phyloP scores from a whole-genome alignment of 2,888 invertebrate genomes.

The Lissocephala sabroskyi region DNA sequence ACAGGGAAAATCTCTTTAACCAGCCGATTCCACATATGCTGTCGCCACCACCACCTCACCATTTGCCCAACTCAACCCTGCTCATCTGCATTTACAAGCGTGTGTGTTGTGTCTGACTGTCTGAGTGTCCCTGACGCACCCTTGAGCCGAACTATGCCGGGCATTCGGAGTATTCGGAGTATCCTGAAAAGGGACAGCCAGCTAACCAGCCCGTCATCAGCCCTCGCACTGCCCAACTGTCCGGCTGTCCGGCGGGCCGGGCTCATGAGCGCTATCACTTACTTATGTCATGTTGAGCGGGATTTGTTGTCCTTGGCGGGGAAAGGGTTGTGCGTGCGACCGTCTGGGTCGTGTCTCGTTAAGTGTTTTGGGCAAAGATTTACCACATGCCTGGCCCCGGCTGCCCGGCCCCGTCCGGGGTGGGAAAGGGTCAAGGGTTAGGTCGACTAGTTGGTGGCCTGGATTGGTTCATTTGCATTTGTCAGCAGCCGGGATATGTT shows the following conservation, averaged over 20 bases:
- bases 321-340: conserved; percentile 6
- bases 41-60: too few relatives aligned
- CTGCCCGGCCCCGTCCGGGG: too few relatives aligned
- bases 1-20: too few relatives aligned
- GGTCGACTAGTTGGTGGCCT: conserved; percentile 7
- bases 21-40: too few relatives aligned
- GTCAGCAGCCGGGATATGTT: conserved; percentile 39
- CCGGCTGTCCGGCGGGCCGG: not conserved
- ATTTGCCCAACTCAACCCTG: too few relatives aligned
- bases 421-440: not conserved
- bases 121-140: conserved; percentile 17
- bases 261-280: conserved; percentile 58
- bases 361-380: conserved; percentile 57
- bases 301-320: conserved; percentile 25
- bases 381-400: conserved; percentile 26
- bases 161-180: too few relatives aligned
- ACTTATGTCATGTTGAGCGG: conserved; percentile 58
- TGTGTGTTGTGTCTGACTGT: too few relatives aligned
- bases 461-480: conserved; percentile 19
- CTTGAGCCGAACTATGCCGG: conserved; percentile 28
- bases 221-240: not conserved
- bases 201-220: not conserved
- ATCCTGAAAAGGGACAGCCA: conserved; percentile 8
- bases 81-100: too few relatives aligned
- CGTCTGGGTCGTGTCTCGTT: conserved; percentile 54